Evolutionary conservation across 2,888 invertebrate genomes (phyloP).

Genomic region (Tiliacea aurago): DNA sequence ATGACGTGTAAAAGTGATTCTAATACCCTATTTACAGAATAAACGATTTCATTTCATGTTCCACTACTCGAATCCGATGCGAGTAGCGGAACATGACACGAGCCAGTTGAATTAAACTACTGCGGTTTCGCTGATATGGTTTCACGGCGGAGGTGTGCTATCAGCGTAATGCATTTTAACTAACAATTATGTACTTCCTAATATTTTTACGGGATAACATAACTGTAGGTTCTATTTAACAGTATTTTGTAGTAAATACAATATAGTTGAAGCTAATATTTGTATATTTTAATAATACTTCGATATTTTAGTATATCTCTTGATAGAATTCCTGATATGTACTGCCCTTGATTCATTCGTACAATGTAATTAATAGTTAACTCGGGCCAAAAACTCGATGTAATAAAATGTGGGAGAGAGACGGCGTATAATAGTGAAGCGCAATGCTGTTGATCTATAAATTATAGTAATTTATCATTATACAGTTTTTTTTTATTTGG

Average conservation of each 20-base stretch:
- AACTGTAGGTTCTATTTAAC: conserved; percentile 8
- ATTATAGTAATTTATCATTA: not conserved
- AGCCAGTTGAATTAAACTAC: too few species aligned
- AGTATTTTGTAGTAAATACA: conserved; percentile 29
- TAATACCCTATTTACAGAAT: too few species aligned
- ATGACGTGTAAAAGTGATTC: too few species aligned
- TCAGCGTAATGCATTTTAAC: conserved; percentile 42
- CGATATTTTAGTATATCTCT: not conserved
- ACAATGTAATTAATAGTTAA: not conserved
- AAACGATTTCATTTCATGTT: too few species aligned
- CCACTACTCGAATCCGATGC: too few species aligned
- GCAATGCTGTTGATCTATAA: not conserved
- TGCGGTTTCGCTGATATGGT: too few species aligned
- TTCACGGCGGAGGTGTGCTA: too few species aligned
- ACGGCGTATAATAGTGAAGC: not conserved
- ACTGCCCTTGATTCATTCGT: conserved; percentile 7
- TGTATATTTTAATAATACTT: not conserved
- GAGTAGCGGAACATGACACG: too few species aligned
- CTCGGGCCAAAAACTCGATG: not conserved
- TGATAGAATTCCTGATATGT: not conserved
- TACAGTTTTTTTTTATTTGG: not conserved
- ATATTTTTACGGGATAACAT: conserved; percentile 4
- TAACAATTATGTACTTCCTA: conserved; percentile 30
- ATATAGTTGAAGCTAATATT: not conserved
- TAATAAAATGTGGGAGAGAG: not conserved